phyloP scores from a whole-genome alignment of 2,797 vertebrate species.

The Uromys caudimaculatus region DNA sequence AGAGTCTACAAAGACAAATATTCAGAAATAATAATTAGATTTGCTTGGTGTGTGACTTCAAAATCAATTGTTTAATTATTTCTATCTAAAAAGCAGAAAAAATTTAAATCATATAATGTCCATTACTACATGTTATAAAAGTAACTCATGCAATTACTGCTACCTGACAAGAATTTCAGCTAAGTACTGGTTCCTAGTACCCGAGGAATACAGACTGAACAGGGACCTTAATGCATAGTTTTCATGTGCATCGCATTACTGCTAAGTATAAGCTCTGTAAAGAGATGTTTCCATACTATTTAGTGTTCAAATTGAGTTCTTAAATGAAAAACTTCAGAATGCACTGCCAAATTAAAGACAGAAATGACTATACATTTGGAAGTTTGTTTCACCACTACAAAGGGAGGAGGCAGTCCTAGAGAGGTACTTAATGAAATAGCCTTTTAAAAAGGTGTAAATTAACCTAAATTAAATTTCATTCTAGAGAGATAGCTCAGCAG shows the following conservation, averaged over 20 bases:
- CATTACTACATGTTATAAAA: conserved; percentile 16
- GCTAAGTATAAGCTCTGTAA: conserved; percentile 41
- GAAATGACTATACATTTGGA: conserved; percentile 27
- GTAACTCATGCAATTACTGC: conserved; percentile 6
- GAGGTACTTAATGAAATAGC: not conserved
- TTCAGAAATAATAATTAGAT: conserved; percentile 72
- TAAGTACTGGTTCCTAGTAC: conserved; percentile 12
- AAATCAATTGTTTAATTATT: conserved; percentile 53
- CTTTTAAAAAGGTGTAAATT: conserved; percentile 39
- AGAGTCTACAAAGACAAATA: conserved; percentile 91
- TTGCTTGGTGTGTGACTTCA: conserved; percentile 40
- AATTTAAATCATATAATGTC: conserved; percentile 35
- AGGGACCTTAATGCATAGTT: not conserved
- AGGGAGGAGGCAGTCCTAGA: not conserved
- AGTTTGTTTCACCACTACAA: not conserved
- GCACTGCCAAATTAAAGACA: conserved; percentile 41
- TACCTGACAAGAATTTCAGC: conserved; percentile 28
- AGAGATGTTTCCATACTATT: not conserved
- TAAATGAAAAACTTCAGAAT: conserved; percentile 7
- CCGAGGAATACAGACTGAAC: conserved; percentile 47
- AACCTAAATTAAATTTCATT: conserved; percentile 45
- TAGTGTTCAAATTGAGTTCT: conserved; percentile 30
- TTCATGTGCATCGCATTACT: conserved; percentile 12
- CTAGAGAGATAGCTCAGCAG: conserved; percentile 53
- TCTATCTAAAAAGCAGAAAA: conserved; percentile 59